Evolutionary conservation across 2,888 invertebrate genomes (phyloP), one percentile per base, ranked within the genome.

Genomic region (Branchellion lobata): DNA sequence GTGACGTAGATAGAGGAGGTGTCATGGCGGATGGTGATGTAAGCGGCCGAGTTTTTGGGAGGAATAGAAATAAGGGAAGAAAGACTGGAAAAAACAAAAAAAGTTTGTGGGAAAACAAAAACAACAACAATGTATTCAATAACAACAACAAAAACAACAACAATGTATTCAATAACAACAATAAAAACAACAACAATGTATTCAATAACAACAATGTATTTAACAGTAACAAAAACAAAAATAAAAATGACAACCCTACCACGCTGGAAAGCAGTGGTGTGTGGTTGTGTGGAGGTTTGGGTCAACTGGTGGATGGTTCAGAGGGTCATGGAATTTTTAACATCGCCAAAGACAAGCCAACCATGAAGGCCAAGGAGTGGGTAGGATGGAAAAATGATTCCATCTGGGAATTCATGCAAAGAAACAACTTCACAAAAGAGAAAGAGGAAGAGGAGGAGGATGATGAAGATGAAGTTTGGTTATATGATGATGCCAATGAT

Each of bases 231-330:
- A 65, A n/a, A n/a, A 65, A 65, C 24, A 65, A n/a, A n/a, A 65
- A 65, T 65, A 65, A 14, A 8, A 27, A n/a, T 8, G 8, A 65
- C 8, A 8, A 65, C 11, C 8, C 5, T 8, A 79, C 53, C 75
- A n/a, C n/a, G n/a, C n/a, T n/a, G n/a, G n/a, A n/a, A n/a, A n/a
- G 40, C 0, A 80, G 36, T 0, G 84, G 85, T n/a, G 84, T 84
- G 31, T 84, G 84, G 80, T 89, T 95, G 47, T 90, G 91, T 57
- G 91, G 92, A 21, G 95, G 95, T 0, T 89, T 95, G 40, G 95
- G 95, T 1, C 93, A 93, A 86, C 90, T 96, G 82, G 85, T 93
- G 14, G 94, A 94, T 86, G 94, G 94, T 21, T 91, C 91, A 84
- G 91, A 91, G 82, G 94, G 93, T 0, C 92, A 92, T 0, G 92